phyloP scores from a whole-genome alignment of 1,140 invertebrate genomes.

The Drosophila tropicalis region DNA sequence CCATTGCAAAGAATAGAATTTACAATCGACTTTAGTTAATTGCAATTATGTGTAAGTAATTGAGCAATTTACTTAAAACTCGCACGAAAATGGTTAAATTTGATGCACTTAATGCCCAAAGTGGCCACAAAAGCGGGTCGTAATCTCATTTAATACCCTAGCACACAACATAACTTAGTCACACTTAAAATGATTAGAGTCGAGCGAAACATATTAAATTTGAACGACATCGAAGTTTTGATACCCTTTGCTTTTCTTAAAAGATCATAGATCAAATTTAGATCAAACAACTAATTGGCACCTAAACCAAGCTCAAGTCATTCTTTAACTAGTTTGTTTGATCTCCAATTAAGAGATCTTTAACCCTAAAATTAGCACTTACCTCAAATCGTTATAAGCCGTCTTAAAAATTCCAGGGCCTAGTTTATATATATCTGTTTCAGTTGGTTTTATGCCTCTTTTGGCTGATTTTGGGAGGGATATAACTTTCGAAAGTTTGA shows the following conservation, averaged over 20 bases:
- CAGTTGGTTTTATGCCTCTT: constrained; percentile 36
- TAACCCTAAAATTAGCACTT: not conserved
- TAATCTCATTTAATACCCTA: not conserved
- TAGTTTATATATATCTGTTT: constrained; percentile 23
- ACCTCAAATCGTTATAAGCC: constrained; percentile 53
- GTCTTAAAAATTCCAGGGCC: not conserved
- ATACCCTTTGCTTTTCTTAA: not conserved
- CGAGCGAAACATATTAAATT: not conserved
- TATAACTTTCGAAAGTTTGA: constrained; percentile 52
- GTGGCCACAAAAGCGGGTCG: constrained; percentile 6
- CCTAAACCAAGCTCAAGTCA: too few species aligned
- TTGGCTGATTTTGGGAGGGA: constrained; percentile 11
- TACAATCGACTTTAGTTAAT: constrained; percentile 2
- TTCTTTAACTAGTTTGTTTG: too few species aligned
- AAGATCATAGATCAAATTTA: too few species aligned
- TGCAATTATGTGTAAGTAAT: constrained; percentile 6
- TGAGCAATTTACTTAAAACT: constrained; percentile 13
- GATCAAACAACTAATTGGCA: too few species aligned
- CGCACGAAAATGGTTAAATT: constrained; percentile 16
- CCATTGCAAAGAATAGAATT: not conserved
- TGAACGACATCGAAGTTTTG: not conserved
- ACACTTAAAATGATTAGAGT: constrained; percentile 2
- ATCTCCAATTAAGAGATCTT: too few species aligned
- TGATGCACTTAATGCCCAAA: not conserved
- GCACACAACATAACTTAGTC: constrained; percentile 1